These are phyloP conservation scores for Helarctos malayanus DNA, from an alignment of 2,797 vertebrate species.

Conservation along the genomic window DNA sequence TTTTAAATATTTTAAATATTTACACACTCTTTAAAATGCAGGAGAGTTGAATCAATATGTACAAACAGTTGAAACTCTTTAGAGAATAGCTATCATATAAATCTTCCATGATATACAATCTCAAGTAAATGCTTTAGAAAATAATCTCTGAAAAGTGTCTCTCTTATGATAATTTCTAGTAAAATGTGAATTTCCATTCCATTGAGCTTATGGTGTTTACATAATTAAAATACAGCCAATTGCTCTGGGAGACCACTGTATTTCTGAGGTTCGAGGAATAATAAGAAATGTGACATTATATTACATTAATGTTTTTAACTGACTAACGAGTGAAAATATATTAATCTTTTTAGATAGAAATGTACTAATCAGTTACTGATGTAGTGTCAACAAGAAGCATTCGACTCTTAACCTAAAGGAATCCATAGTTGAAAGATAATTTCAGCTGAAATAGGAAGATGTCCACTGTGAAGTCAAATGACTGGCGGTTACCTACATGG, in stretches of 20 bases:
- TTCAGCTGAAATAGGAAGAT: neutral
- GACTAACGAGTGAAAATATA: neutral
- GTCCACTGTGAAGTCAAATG: neutral
- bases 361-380: neutral
- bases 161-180: neutral
- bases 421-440: neutral
- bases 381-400: neutral
- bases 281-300: conserved; percentile 19
- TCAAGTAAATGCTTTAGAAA: conserved; percentile 59
- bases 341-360: conserved; percentile 36
- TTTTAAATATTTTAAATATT: conserved; percentile 59
- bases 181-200: neutral
- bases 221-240: conserved; percentile 8
- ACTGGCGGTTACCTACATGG: neutral
- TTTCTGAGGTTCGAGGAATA: conserved; percentile 17
- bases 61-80: conserved; percentile 16
- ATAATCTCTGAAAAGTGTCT: conserved; percentile 28
- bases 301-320: conserved; percentile 12
- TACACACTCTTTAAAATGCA: neutral
- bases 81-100: conserved; percentile 5
- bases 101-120: neutral
- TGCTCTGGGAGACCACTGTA: neutral
- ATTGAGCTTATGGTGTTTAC: neutral
- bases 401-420: neutral
- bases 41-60: neutral